A percentile compares a stretch with the other conserved stretches of the same genome.
These are phyloP conservation scores for Dendrocopos noguchii DNA, from an alignment of 2,113 vertebrate species.

Conservation along the genomic window DNA sequence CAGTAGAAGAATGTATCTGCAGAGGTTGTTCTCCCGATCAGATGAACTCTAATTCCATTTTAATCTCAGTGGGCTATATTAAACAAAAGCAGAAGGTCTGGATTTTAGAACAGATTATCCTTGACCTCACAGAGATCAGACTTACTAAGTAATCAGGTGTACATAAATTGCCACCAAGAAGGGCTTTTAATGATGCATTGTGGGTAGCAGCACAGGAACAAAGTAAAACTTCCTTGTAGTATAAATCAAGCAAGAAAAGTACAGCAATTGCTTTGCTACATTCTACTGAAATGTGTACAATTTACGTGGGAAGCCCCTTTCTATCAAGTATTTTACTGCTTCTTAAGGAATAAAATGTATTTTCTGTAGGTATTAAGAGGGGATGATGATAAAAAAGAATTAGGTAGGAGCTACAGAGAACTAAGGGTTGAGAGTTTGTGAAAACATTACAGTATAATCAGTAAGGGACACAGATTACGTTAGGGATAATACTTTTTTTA, in stretches of 20 bases:
- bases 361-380: not conserved
- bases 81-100: constrained; percentile 70
- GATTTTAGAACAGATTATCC: constrained; percentile 66
- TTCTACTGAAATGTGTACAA: not conserved
- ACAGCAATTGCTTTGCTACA: not conserved
- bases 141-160: constrained; percentile 59
- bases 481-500: not conserved
- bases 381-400: not conserved
- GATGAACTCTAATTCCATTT: constrained; percentile 69
- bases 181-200: not conserved
- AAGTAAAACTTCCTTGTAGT: not conserved
- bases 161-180: constrained; percentile 18
- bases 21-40: not conserved
- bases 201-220: not conserved
- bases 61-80: constrained; percentile 71
- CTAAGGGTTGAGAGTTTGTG: not conserved
- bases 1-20: constrained; percentile 1
- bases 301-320: not conserved
- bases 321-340: not conserved
- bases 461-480: not conserved
- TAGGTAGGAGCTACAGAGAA: not conserved
- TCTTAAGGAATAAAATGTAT: not conserved
- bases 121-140: constrained; percentile 68
- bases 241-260: not conserved
- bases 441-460: not conserved